These are phyloP conservation scores for Arenaria interpres DNA, from an alignment of 2,113 vertebrate genomes.

Conservation along the genomic window DNA sequence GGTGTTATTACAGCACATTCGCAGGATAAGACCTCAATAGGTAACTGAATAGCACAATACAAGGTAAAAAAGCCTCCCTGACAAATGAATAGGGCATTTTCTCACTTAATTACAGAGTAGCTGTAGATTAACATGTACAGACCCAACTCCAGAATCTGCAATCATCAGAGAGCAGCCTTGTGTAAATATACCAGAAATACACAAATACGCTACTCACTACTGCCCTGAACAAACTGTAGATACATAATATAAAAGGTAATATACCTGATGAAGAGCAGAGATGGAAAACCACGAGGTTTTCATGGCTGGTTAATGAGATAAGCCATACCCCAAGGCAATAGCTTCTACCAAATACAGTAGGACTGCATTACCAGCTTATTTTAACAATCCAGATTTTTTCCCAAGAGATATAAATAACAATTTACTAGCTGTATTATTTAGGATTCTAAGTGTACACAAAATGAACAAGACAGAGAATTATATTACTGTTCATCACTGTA, in stretches of 20 bases:
- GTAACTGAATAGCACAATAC: background rate
- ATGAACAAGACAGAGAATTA: background rate
- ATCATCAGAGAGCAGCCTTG: background rate
- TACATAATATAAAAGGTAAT: background rate
- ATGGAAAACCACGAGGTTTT: background rate
- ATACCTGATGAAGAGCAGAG: background rate
- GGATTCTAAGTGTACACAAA: background rate
- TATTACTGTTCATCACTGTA: background rate
- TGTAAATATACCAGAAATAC: background rate
- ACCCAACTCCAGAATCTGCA: background rate
- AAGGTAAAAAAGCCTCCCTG: background rate
- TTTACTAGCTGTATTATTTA: background rate
- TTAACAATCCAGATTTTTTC: background rate
- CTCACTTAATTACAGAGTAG: background rate
- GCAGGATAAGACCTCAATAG: background rate
- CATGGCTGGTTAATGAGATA: background rate
- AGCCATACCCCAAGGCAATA: background rate
- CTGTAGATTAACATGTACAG: background rate
- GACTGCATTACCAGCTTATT: background rate
- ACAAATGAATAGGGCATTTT: background rate
- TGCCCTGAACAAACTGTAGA: background rate
- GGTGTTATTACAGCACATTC: background rate
- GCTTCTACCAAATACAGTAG: background rate
- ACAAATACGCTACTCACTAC: background rate
- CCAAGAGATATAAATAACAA: background rate